Evolutionary conservation across 1,140 invertebrate genomes (phyloP).

Genomic region (Spodoptera frugiperda): DNA sequence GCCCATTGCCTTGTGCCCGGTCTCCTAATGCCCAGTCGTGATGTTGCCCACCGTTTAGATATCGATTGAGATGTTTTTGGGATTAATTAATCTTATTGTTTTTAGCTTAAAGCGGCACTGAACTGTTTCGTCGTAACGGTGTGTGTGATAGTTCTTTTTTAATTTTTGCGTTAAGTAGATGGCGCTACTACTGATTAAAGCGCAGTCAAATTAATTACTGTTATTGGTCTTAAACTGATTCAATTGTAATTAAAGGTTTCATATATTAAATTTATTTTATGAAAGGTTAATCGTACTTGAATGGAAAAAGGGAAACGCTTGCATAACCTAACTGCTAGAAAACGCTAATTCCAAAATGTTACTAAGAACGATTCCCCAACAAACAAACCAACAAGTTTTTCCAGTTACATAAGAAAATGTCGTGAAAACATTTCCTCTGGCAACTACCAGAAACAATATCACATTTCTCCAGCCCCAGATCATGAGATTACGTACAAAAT

Average conservation of each 20-base stretch:
- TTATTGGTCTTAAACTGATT: too few species aligned
- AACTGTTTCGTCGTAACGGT: background rate
- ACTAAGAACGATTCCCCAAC: too few species aligned
- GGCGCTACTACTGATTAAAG: too few species aligned
- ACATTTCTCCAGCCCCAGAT: constrained; percentile 10
- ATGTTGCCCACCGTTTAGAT: constrained; percentile 41
- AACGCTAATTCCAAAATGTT: too few species aligned
- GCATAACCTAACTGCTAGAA: too few species aligned
- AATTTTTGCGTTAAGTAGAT: too few species aligned
- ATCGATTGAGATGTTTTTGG: constrained; percentile 43
- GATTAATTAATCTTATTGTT: constrained; percentile 2
- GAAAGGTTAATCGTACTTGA: too few species aligned
- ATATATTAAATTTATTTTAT: too few species aligned
- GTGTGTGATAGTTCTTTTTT: background rate
- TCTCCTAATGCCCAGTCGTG: constrained; percentile 42
- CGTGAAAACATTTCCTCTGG: background rate
- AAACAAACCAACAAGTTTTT: background rate
- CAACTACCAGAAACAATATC: constrained; percentile 5
- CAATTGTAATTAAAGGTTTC: too few species aligned
- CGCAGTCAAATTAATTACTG: too few species aligned
- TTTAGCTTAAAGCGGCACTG: background rate
- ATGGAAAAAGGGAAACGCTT: too few species aligned
- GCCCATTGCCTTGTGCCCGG: constrained; percentile 37
- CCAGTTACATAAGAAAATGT: background rate
- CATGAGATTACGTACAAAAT: background rate